A percentile compares a stretch with the other conserved stretches of the same genome.
phyloP scores from a whole-genome alignment of 1,140 invertebrate species.

The Drosophila simulans region DNA sequence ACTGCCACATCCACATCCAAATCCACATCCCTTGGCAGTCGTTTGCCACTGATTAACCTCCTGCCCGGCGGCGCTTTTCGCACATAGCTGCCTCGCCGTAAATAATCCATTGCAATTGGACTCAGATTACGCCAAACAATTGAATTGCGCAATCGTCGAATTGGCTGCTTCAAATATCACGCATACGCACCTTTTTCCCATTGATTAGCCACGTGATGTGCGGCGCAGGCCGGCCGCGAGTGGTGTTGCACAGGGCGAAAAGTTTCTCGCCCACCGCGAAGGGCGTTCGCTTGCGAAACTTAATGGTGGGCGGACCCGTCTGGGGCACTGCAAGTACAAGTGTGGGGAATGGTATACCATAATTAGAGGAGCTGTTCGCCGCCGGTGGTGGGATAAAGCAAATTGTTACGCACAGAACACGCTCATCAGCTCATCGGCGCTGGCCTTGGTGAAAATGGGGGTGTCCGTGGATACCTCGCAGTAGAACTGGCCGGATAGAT shows the following conservation, averaged over 20 bases:
- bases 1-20: conserved; percentile 14
- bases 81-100: conserved; percentile 5
- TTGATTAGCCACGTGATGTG: conserved; percentile 94
- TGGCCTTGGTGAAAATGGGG: conserved; percentile 91
- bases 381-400: not conserved
- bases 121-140: conserved; percentile 13
- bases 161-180: conserved; percentile 41
- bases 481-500: conserved; percentile 89
- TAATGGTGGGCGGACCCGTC: conserved; percentile 89
- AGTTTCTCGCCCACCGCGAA: conserved; percentile 89
- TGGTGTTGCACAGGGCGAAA: conserved; percentile 91
- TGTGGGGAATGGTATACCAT: conserved; percentile 16
- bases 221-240: conserved; percentile 89
- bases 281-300: conserved; percentile 88
- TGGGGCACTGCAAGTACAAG: conserved; percentile 87
- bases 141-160: conserved; percentile 46
- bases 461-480: conserved; percentile 91
- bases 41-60: conserved; percentile 46
- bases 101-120: conserved; percentile 50
- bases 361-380: conserved; percentile 45
- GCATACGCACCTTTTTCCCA: conserved; percentile 89
- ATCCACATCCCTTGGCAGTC: conserved; percentile 56
- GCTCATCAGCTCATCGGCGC: conserved; percentile 88
- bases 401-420: conserved; percentile 89
- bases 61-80: conserved; percentile 3